A percentile compares a stretch with the other conserved stretches of the same genome.
Conservation (phyloP, 2,888 invertebrate genomes). For the Dolichopus griseipennis region DNA sequence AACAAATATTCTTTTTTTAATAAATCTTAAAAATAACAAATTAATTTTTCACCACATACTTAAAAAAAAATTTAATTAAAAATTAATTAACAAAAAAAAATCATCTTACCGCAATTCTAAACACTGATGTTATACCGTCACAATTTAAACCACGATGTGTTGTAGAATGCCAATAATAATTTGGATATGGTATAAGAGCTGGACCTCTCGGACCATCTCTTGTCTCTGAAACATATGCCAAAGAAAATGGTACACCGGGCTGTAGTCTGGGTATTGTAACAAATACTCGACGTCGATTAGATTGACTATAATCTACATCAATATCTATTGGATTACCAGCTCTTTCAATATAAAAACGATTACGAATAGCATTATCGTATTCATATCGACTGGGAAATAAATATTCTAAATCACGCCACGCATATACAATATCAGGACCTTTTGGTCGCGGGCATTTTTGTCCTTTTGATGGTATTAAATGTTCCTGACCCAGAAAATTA, state of each 20-base stretch:
- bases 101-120: conserved; percentile 62
- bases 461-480: not conserved
- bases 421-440: conserved; percentile 46
- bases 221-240: conserved; percentile 51
- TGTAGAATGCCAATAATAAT: conserved; percentile 54
- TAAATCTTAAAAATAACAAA: no score
- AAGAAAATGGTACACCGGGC: conserved; percentile 60
- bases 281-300: conserved; percentile 49
- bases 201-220: conserved; percentile 41
- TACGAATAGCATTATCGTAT: conserved; percentile 43
- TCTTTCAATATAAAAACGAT: conserved; percentile 50
- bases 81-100: not conserved
- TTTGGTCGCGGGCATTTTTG: conserved; percentile 10
- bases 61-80: not conserved
- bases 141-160: conserved; percentile 48
- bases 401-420: conserved; percentile 61
- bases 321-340: conserved; percentile 52
- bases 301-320: conserved; percentile 28
- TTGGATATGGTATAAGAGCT: conserved; percentile 54
- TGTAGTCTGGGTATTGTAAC: conserved; percentile 65
- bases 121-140: conserved; percentile 63
- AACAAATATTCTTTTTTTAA: no score
- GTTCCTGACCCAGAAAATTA: not conserved
- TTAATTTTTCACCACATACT: no score
- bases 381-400: conserved; percentile 49